Conservation (phyloP, 2,888 invertebrate species). For the Andrena haemorrhoa region DNA sequence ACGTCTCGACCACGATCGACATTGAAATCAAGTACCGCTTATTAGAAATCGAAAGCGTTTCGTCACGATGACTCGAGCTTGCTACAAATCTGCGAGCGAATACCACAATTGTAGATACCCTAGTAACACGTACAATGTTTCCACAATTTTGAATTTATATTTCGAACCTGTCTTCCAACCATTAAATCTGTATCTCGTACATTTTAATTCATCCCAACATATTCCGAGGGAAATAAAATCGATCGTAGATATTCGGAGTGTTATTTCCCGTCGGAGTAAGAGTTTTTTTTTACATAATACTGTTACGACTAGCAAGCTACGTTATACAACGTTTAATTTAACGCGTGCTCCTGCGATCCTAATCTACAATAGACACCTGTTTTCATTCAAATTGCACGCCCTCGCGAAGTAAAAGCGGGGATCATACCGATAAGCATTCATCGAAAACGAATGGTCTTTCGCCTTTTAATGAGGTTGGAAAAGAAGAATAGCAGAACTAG, state of each 20-base stretch:
- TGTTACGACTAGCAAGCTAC: slow-evolving; percentile 1
- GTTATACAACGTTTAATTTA: slow-evolving; percentile 24
- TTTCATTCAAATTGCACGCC: slow-evolving; percentile 41
- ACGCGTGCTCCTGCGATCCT: slow-evolving; percentile 7
- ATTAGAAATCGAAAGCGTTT: slow-evolving; percentile 47
- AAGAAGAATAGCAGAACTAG: neutral
- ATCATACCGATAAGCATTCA: slow-evolving; percentile 12
- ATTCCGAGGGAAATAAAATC: too few relatives aligned
- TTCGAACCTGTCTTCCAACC: too few relatives aligned
- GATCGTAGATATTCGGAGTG: too few relatives aligned
- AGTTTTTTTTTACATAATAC: slow-evolving; percentile 11
- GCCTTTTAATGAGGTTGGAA: neutral
- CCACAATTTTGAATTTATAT: neutral
- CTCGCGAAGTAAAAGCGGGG: slow-evolving; percentile 42
- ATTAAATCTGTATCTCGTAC: too few relatives aligned
- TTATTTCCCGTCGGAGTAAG: neutral
- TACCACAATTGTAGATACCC: neutral
- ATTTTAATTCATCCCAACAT: too few relatives aligned
- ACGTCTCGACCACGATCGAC: slow-evolving; percentile 23
- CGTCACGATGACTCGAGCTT: slow-evolving; percentile 4
- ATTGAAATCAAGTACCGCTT: slow-evolving; percentile 28
- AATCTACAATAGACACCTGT: neutral
- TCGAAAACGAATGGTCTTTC: slow-evolving; percentile 18
- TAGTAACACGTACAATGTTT: neutral
- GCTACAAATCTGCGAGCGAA: neutral